A percentile compares a stretch with the other conserved stretches of the same genome.
These are phyloP conservation scores for Tortricodes alternella DNA, from an alignment of 2,888 invertebrate species.

Conservation along the genomic window DNA sequence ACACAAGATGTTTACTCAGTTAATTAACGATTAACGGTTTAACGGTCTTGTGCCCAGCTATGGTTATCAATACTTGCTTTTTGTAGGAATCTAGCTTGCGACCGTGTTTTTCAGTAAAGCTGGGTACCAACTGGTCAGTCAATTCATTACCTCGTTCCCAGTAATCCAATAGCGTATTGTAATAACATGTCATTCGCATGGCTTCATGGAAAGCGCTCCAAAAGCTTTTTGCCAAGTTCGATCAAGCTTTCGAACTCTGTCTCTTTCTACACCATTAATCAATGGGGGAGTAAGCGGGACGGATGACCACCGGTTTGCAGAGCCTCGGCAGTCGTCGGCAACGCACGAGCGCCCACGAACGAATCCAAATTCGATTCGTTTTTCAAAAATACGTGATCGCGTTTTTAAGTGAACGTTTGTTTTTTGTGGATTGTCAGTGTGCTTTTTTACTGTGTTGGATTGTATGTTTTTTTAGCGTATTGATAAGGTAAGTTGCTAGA, in stretches of 20 bases:
- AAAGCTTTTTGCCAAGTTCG: conserved; percentile 41
- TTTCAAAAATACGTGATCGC: conserved; percentile 35
- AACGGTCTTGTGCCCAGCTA: too few species aligned
- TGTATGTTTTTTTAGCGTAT: not conserved
- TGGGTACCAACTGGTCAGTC: not conserved
- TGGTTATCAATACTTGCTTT: too few species aligned
- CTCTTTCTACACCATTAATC: conserved; percentile 36
- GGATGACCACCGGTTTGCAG: conserved; percentile 40
- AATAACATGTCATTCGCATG: conserved; percentile 22
- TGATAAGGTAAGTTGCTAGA: conserved; percentile 6
- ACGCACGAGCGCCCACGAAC: conserved; percentile 59
- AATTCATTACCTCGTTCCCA: not conserved
- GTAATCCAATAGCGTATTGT: conserved; percentile 16
- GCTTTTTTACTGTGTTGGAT: conserved; percentile 3
- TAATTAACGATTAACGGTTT: too few species aligned
- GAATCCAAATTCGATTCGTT: conserved; percentile 38
- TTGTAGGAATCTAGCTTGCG: not conserved
- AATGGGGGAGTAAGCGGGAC: conserved; percentile 39
- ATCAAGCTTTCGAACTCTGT: conserved; percentile 43
- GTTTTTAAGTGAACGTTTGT: conserved; percentile 5
- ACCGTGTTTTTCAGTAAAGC: not conserved
- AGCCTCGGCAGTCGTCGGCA: conserved; percentile 49
- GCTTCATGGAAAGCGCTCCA: conserved; percentile 31
- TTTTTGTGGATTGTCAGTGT: not conserved
- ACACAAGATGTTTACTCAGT: too few species aligned